Evolutionary conservation across 2,113 vertebrate species (phyloP).

Genomic region (Hepsetus odoe): DNA sequence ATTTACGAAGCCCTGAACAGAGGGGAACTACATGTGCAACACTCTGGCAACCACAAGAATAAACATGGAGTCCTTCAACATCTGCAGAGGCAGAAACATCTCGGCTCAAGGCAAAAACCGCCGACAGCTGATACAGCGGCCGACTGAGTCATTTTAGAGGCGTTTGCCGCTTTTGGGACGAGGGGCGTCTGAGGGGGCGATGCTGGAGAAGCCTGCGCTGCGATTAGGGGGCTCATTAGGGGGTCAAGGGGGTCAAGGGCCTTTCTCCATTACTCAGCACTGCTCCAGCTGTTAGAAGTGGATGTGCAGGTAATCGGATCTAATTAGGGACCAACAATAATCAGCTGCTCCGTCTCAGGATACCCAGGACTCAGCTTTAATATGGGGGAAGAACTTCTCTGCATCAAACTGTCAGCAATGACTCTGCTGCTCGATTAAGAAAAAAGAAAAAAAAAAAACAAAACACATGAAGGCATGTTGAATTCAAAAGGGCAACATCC

Average conservation of each 20-base stretch:
- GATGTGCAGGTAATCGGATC: conserved; percentile 44
- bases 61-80: not conserved
- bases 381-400: conserved; percentile 2
- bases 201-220: not conserved
- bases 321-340: conserved; percentile 28
- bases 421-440: too few species aligned
- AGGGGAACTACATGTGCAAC: not conserved
- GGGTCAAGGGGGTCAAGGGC: not conserved
- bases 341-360: not conserved
- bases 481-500: conserved; percentile 15
- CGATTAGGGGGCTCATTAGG: conserved; percentile 49
- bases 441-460: too few species aligned
- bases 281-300: conserved; percentile 15
- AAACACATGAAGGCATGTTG: not conserved
- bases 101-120: too few species aligned
- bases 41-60: not conserved
- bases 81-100: not conserved
- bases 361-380: too few species aligned
- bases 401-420: conserved; percentile 1
- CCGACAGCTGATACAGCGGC: not conserved
- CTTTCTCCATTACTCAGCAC: conserved; percentile 28
- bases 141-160: not conserved
- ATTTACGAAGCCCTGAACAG: not conserved
- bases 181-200: not conserved
- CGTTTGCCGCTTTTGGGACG: not conserved